Conservation (phyloP, 2,797 vertebrate genomes). For the Fistularia tabacaria region DNA sequence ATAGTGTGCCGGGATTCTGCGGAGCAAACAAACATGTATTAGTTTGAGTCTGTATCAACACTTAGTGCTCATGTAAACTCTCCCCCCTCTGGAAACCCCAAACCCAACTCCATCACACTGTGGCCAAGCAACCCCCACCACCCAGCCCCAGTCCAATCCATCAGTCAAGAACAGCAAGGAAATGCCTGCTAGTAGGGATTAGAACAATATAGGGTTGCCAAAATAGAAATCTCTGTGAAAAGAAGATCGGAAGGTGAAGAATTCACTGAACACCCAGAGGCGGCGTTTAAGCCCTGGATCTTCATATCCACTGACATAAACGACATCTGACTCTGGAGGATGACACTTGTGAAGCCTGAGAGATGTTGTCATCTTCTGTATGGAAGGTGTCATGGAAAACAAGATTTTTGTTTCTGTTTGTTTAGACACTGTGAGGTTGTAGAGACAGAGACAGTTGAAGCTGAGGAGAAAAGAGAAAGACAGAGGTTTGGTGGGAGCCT, state of each 20-base stretch:
- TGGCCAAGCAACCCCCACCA: constrained; percentile 61
- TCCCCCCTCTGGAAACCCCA: constrained; percentile 28
- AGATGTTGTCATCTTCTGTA: constrained; percentile 11
- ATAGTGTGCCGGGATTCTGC: constrained; percentile 97
- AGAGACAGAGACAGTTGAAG: constrained; percentile 14
- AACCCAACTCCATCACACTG: constrained; percentile 54
- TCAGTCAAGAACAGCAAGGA: constrained; percentile 67
- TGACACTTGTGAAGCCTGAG: background rate
- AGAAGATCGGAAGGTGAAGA: constrained; percentile 26
- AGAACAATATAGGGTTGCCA: constrained; percentile 93
- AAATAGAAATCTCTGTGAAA: constrained; percentile 77
- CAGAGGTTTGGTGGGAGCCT: constrained; percentile 12
- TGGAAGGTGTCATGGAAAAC: background rate
- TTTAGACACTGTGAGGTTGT: background rate
- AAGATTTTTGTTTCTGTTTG: constrained; percentile 10
- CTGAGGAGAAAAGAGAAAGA: constrained; percentile 12
- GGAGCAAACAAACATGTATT: constrained; percentile 64
- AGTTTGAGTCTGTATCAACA: constrained; percentile 11
- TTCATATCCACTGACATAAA: constrained; percentile 10
- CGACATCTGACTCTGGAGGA: constrained; percentile 4
- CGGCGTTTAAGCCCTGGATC: constrained; percentile 14
- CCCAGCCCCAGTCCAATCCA: constrained; percentile 55
- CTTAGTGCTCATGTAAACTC: constrained; percentile 4
- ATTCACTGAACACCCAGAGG: constrained; percentile 16
- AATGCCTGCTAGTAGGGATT: constrained; percentile 86